Percentiles rank a stretch among this genome's conserved stretches.
These are phyloP conservation scores for Ptilonorhynchus violaceus DNA, from an alignment of 2,113 vertebrate genomes.

Conservation along the genomic window DNA sequence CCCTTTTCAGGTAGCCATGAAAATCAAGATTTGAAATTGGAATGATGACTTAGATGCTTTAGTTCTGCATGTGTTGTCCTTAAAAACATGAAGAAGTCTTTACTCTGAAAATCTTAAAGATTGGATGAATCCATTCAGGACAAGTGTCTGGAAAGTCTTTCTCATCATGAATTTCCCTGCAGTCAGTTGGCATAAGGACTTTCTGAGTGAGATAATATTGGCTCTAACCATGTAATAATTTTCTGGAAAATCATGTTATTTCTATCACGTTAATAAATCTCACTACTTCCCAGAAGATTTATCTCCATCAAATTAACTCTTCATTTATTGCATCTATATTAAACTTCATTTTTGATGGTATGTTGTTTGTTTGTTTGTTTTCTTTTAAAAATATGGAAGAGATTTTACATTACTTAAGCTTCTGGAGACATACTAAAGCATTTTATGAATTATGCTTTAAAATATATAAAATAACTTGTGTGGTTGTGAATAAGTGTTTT, in stretches of 20 bases:
- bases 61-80: background rate
- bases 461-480: background rate
- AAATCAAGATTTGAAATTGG: background rate
- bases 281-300: background rate
- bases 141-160: background rate
- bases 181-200: background rate
- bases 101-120: background rate
- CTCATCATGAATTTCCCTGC: fast-evolving
- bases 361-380: background rate
- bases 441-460: slow-evolving; percentile 2
- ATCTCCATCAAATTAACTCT: background rate
- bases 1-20: background rate
- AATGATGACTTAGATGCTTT: background rate
- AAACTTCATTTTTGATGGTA: background rate
- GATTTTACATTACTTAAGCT: background rate
- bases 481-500: background rate
- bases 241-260: background rate
- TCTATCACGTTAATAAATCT: background rate
- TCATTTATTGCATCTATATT: background rate
- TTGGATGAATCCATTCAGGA: fast-evolving
- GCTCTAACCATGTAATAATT: background rate
- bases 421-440: background rate
- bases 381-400: background rate
- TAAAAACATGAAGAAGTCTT: background rate
- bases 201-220: background rate